Percentiles rank a stretch among this genome's conserved stretches.
Conservation (phyloP, 2,113 vertebrate species). For the Gulo gulo region DNA sequence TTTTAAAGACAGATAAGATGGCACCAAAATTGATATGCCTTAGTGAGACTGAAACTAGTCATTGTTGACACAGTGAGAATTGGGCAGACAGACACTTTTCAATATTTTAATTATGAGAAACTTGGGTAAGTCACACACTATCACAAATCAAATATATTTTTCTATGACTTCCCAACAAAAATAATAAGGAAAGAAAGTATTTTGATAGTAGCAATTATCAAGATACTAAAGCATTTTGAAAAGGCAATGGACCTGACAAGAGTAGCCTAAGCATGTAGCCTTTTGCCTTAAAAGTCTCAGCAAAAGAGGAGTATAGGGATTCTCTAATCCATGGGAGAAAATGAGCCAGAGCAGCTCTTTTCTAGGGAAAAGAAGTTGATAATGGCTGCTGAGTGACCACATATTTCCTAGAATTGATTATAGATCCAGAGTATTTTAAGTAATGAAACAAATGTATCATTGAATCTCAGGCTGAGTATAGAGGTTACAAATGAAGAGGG, state of each 20-base stretch:
- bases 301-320: neutral
- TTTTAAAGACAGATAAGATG: neutral
- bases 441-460: conserved; percentile 45
- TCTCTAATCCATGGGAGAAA: neutral
- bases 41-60: neutral
- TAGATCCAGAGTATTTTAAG: conserved; percentile 50
- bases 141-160: conserved; percentile 39
- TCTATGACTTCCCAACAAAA: neutral
- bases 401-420: conserved; percentile 59
- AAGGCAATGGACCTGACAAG: neutral
- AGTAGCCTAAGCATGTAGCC: neutral
- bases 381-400: neutral
- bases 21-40: neutral
- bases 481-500: conserved; percentile 6
- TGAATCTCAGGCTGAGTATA: conserved; percentile 55
- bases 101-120: conserved; percentile 46
- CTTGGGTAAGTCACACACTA: neutral
- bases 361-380: neutral
- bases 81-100: neutral
- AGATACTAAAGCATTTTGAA: conserved; percentile 21
- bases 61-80: conserved; percentile 4
- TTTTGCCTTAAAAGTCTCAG: conserved; percentile 33
- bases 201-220: conserved; percentile 1
- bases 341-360: neutral
- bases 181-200: conserved; percentile 28